A percentile compares a stretch with the other conserved stretches of the same genome.
Evolutionary conservation across 2,888 invertebrate species (phyloP).

Genomic region (Pediacus dermestoides): DNA sequence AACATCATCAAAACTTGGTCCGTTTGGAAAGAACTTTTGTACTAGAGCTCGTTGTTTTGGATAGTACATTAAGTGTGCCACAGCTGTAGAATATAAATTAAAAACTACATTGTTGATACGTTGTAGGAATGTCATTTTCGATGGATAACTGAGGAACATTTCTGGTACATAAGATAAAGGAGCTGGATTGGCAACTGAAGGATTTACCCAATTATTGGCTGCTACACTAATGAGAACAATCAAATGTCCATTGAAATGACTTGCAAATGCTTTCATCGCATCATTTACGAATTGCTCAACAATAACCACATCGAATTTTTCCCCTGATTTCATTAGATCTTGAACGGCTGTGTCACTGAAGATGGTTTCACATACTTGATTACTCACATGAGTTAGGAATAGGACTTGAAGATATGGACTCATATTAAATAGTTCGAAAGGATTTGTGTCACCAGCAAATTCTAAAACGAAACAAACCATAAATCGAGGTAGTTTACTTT

Average conservation of each 20-base stretch:
- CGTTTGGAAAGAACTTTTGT: conserved; percentile 19
- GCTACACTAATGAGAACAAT: not conserved
- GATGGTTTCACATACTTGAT: too few species aligned
- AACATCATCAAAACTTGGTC: conserved; percentile 29
- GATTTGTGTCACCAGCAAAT: too few species aligned
- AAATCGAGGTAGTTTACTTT: too few species aligned
- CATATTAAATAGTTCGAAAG: too few species aligned
- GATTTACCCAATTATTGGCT: conserved; percentile 4
- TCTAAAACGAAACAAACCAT: too few species aligned
- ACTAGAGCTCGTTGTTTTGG: conserved; percentile 3
- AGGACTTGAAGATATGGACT: too few species aligned
- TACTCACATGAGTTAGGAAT: too few species aligned
- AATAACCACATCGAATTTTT: conserved; percentile 37
- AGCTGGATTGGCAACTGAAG: conserved; percentile 1
- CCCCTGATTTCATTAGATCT: conserved; percentile 13
- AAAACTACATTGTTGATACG: not conserved
- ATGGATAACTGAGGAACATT: not conserved
- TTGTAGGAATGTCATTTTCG: conserved; percentile 3
- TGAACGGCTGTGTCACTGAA: conserved; percentile 21
- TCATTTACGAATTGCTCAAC: conserved; percentile 38
- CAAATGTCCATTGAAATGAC: conserved; percentile 14
- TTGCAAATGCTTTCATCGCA: conserved; percentile 43
- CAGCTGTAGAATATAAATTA: not conserved
- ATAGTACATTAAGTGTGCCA: not conserved
- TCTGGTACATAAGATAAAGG: not conserved